Conservation (phyloP, 1,140 invertebrate genomes). For the Drosophila mojavensis region DNA sequence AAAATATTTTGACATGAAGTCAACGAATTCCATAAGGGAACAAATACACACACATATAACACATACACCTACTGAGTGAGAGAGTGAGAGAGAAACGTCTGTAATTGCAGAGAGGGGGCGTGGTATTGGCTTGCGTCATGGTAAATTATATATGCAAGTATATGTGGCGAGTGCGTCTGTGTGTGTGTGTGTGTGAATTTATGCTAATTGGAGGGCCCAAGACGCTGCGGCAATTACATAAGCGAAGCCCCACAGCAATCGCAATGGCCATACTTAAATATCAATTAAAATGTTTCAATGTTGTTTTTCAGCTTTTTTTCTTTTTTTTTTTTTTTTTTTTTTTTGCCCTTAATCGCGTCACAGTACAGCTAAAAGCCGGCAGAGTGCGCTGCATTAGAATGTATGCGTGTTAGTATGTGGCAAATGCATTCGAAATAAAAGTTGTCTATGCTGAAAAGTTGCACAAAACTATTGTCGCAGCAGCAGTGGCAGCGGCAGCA, state of each 20-base stretch:
- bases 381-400: slow-evolving; percentile 40
- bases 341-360: background rate
- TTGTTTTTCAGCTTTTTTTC: background rate
- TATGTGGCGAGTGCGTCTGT: too few species aligned
- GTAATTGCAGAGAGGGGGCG: background rate
- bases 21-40: slow-evolving; percentile 43
- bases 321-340: background rate
- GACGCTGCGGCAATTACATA: slow-evolving; percentile 58
- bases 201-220: slow-evolving; percentile 62
- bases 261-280: slow-evolving; percentile 66
- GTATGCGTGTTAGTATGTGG: slow-evolving; percentile 14
- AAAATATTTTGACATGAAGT: slow-evolving; percentile 41
- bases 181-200: background rate
- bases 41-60: background rate
- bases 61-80: background rate
- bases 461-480: slow-evolving; percentile 60
- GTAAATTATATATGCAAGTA: slow-evolving; percentile 32
- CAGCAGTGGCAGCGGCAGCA: slow-evolving; percentile 15
- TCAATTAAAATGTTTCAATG: slow-evolving; percentile 65
- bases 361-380: background rate
- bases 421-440: slow-evolving; percentile 67
- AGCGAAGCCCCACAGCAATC: slow-evolving; percentile 12
- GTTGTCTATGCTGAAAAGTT: slow-evolving; percentile 22
- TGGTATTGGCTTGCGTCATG: slow-evolving; percentile 59
- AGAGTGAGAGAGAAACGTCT: background rate